Conservation (phyloP, 2,888 invertebrate genomes). For the Taenaris catops region DNA sequence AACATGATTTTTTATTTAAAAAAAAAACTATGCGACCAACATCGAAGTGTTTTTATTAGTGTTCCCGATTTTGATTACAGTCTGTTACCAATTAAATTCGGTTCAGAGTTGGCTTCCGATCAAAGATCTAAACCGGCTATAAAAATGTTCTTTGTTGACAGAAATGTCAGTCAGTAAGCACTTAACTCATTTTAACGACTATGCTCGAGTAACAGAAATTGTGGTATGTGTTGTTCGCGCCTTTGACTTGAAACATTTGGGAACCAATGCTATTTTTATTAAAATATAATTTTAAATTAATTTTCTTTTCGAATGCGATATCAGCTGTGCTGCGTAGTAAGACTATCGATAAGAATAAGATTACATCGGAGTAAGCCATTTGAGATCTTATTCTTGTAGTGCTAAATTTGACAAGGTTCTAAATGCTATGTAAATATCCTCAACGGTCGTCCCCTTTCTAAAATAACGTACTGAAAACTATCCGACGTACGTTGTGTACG, state of each 20-base stretch:
- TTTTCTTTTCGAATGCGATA: too few species aligned
- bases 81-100: conserved; percentile 40
- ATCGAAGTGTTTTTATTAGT: conserved; percentile 14
- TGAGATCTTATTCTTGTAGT: too few species aligned
- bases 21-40: conserved; percentile 10
- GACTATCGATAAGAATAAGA: too few species aligned
- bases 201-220: conserved; percentile 10
- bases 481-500: too few species aligned
- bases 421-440: too few species aligned
- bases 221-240: conserved; percentile 11
- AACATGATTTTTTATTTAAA: too few species aligned
- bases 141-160: conserved; percentile 45
- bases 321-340: too few species aligned
- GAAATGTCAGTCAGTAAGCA: conserved; percentile 34
- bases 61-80: conserved; percentile 18
- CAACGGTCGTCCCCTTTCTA: too few species aligned
- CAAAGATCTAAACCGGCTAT: conserved; percentile 37
- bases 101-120: conserved; percentile 48
- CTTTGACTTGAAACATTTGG: conserved; percentile 15
- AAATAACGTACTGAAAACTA: too few species aligned
- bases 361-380: too few species aligned
- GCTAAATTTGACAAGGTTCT: too few species aligned
- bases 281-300: too few species aligned
- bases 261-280: conserved; percentile 2
- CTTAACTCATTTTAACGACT: conserved; percentile 26